Percentiles rank a stretch among this genome's conserved stretches.
Evolutionary conservation across 2,113 vertebrate genomes (phyloP).

Genomic region (Neogobius melanostomus): DNA sequence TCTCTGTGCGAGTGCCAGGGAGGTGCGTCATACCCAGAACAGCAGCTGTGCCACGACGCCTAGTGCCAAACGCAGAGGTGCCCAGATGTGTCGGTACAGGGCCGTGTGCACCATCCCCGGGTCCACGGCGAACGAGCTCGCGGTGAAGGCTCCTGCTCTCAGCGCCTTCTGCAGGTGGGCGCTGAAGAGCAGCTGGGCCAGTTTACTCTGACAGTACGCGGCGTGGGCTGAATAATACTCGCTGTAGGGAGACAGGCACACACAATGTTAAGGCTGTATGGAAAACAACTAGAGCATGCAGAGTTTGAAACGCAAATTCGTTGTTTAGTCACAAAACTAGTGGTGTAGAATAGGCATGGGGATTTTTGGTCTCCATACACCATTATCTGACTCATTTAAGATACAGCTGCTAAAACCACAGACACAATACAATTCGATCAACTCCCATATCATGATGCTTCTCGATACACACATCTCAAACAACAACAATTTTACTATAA

Average conservation of each 20-base stretch:
- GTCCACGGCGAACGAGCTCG: conserved; percentile 86
- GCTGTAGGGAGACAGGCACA: conserved; percentile 59
- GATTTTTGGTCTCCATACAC: not conserved
- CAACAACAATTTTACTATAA: not conserved
- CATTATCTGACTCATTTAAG: too few relatives aligned
- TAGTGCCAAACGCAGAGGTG: conserved; percentile 69
- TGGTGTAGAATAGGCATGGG: too few relatives aligned
- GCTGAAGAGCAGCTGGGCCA: conserved; percentile 87
- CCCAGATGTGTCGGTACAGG: conserved; percentile 82
- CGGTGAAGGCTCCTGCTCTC: conserved; percentile 66
- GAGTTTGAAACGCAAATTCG: not conserved
- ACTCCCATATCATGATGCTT: too few relatives aligned
- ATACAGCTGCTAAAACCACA: too few relatives aligned
- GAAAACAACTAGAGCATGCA: not conserved
- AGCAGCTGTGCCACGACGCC: conserved; percentile 68
- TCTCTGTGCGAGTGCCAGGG: conserved; percentile 4
- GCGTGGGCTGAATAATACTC: conserved; percentile 80
- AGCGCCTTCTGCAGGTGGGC: conserved; percentile 83
- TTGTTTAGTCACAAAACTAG: not conserved
- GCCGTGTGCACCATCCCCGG: conserved; percentile 88
- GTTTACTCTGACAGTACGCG: conserved; percentile 89
- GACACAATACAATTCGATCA: too few relatives aligned
- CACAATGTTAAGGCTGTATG: not conserved
- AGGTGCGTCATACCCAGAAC: conserved; percentile 81
- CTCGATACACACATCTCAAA: too few relatives aligned